Evolutionary conservation across 2,797 vertebrate genomes (phyloP).

Genomic region (Lithobates sylvaticus): DNA sequence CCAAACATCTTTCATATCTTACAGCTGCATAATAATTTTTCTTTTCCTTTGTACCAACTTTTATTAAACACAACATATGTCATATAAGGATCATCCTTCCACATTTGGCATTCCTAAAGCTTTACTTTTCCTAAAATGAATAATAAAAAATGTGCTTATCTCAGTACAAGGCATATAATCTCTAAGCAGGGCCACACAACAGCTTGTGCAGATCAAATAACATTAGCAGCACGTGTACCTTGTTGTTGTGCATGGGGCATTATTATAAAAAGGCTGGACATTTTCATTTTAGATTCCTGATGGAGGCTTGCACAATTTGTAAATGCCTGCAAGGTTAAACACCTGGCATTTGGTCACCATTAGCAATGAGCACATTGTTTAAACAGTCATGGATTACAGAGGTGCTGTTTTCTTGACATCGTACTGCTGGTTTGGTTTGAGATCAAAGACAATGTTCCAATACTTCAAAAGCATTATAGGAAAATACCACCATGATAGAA

Average conservation of each 20-base stretch:
- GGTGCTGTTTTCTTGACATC: conserved; percentile 47
- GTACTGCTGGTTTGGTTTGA: conserved; percentile 25
- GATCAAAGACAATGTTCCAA: conserved; percentile 43
- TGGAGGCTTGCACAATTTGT: conserved; percentile 37
- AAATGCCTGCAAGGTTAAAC: conserved; percentile 50
- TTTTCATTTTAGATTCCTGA: conserved; percentile 38
- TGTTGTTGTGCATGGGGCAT: conserved; percentile 10
- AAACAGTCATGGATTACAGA: conserved; percentile 42
- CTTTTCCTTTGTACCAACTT: conserved; percentile 20
- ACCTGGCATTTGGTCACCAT: conserved; percentile 50
- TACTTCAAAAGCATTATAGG: conserved; percentile 44
- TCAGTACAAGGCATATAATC: conserved; percentile 2
- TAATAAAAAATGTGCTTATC: conserved; percentile 21
- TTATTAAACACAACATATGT: conserved; percentile 34
- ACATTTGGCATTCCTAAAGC: conserved; percentile 16
- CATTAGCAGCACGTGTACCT: conserved; percentile 37
- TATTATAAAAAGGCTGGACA: conserved; percentile 25
- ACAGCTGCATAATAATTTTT: conserved; percentile 22
- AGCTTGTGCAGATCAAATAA: conserved; percentile 14
- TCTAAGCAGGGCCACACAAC: conserved; percentile 31
- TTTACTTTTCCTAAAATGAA: conserved; percentile 16
- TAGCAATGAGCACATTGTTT: conserved; percentile 45
- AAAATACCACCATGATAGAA: conserved; percentile 27
- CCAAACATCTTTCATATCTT: background rate
- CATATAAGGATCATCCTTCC: background rate